Evolutionary conservation across 2,113 vertebrate species (phyloP), one percentile per base, ranked within the genome.

Genomic region (Oreochromis tanganicae): DNA sequence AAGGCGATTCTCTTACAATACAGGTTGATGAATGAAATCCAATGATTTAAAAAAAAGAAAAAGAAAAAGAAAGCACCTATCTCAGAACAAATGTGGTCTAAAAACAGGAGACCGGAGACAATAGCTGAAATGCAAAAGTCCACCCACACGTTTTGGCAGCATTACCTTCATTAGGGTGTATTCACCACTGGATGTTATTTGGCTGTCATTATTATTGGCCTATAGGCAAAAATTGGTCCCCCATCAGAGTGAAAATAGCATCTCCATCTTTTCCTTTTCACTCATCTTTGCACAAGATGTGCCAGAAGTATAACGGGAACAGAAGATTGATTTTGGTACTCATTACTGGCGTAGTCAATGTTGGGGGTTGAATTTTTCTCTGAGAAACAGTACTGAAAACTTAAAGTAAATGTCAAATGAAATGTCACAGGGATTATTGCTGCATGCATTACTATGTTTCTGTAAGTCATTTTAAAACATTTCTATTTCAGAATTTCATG

Each of bases 221-320:
- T 80, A 84, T 38, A 12, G 54, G 63, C 12, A 83, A 48, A 90
- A 93, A 92, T 66, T 56, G n/a, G 87, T 81, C 83, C 75, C 52
- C 52, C 55, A 83, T 88, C 50, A 86, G 38, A 89, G 81, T 32
- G 80, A 81, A 93, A 87, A 90, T 75, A 88, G 24, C 87, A 32
- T 24, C 80, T 80, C 55, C 4, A 3, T 87, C 81, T 80, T 11
- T 71, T 84, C 68, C 34, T 21, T 83, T 86, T 41, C 52, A 24
- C 21, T 54, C 19, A 16, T 36, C 46, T 88, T 63, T 59, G 59
- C 56, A 71, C 56, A 63, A 7, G 59, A 7, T 66, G 21, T 86
- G 82, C 71, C 34, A 46, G 75, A 85, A 59, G 46, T 75, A 36
- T 52, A 80, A 80, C 59, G 9, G 61, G 12, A 84, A n/a, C 2